Base-by-base conservation (phyloP, 2,113 vertebrate species). In the Caranx melampygus region DNA sequence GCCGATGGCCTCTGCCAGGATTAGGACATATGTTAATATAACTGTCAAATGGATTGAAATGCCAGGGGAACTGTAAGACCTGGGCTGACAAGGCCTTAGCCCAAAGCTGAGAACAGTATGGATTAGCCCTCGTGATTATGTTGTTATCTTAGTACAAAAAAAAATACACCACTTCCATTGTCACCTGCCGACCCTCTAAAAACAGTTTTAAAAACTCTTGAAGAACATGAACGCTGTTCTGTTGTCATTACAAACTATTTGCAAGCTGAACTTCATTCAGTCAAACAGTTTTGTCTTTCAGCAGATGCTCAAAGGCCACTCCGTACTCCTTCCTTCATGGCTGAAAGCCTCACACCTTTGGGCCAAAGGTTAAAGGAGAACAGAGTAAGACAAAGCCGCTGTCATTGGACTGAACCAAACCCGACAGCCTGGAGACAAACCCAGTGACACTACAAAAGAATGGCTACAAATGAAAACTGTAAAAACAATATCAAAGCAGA, bases 401-500 rank as follows among this genome's bases (percentile, higher is more conserved):
- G 15, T 61, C 35, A 3, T 2, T 21, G 3, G 2, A 64, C 26
- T 40, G 51, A 40, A 78, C 47, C 11, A 14, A 33, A 40, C 16
- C 16, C n/a, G 37, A 2, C 40, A 31, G 45, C 45, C 33, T 14
- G 15, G 35, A 82, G 15, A 52, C 20, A 52, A 71, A 58, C 8
- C 8, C 33, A 54, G 70, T 12, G 35, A 51, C 55, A 16, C 34
- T 51, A 15, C 5, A 47, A 47, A 31, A 45, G 13, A 47, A 49
- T 13, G 59, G 11, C 42, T 54, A 9, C 12, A 59, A 44, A 44
- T 15, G 5, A 33, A 66, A 68, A 47, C 12, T 12, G 42, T 65
- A 65, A 31, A 45, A 45, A 52, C 34, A 33, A 34, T 10, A 61
- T 71, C 37, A 80, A 60, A 83, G 40, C 49, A 21, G 8, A 63